Evolutionary conservation across 2,888 invertebrate species (phyloP).

Genomic region (Brenthis daphne): DNA sequence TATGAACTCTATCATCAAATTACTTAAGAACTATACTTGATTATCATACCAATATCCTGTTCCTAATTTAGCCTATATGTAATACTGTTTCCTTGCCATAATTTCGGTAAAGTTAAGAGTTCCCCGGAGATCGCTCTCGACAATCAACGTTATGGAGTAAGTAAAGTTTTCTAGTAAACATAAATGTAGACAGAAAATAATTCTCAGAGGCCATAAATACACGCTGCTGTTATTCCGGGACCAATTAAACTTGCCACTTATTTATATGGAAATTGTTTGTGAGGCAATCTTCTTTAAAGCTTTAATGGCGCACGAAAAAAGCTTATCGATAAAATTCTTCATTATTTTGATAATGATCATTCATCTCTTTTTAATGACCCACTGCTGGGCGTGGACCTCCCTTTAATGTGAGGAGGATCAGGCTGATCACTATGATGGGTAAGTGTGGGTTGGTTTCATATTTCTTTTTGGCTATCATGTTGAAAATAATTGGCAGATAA

Average conservation of each 20-base stretch:
- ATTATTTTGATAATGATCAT: neutral
- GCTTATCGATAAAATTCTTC: neutral
- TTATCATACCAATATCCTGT: neutral
- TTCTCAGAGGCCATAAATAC: constrained; percentile 32
- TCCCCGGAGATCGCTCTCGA: constrained; percentile 34
- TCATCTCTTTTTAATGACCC: too few species aligned
- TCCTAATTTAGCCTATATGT: constrained; percentile 6
- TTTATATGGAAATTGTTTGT: constrained; percentile 14
- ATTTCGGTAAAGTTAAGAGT: constrained; percentile 30
- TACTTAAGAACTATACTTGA: neutral
- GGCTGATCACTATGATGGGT: too few species aligned
- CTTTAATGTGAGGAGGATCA: too few species aligned
- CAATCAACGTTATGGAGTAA: constrained; percentile 38
- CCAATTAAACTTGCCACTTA: constrained; percentile 29
- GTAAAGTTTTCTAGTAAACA: constrained; percentile 39
- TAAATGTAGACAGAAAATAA: constrained; percentile 35
- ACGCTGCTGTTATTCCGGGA: constrained; percentile 19
- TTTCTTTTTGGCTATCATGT: too few species aligned
- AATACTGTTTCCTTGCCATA: constrained; percentile 30
- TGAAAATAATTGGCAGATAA: too few species aligned
- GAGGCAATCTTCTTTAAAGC: constrained; percentile 16
- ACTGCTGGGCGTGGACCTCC: too few species aligned
- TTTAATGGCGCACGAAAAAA: constrained; percentile 1
- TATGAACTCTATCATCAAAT: neutral
- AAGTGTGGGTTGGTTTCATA: too few species aligned